Percentiles rank a stretch among this genome's conserved stretches.
Evolutionary conservation across 2,113 vertebrate genomes (phyloP).

Genomic region (Varanus komodoensis): DNA sequence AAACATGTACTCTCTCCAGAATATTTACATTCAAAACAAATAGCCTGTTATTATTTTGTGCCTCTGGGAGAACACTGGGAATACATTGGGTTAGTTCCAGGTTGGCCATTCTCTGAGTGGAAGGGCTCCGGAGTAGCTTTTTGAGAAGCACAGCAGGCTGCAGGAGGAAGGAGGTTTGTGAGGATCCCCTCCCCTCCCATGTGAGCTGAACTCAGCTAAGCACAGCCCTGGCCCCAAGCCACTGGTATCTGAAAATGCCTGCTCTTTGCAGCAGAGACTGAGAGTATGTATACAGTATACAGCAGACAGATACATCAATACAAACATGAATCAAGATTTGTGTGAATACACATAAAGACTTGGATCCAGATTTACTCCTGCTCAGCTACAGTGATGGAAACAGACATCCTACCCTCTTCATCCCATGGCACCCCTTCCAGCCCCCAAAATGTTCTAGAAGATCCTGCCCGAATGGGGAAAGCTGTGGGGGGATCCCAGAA

Average conservation of each 20-base stretch:
- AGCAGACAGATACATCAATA: not conserved
- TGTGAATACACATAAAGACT: too few species aligned
- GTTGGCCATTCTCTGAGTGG: not conserved
- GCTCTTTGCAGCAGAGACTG: not conserved
- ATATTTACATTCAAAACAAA: conserved; percentile 8
- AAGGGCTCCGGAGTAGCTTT: not conserved
- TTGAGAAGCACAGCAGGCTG: not conserved
- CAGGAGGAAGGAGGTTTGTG: not conserved
- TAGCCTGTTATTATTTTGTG: not conserved
- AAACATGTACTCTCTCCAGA: not conserved
- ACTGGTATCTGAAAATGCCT: not conserved
- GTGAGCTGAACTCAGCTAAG: not conserved
- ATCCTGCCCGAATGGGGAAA: too few species aligned
- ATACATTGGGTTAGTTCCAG: not conserved
- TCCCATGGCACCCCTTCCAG: too few species aligned
- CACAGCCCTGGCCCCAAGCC: not conserved
- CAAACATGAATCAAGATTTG: too few species aligned
- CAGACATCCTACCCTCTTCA: too few species aligned
- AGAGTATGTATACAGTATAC: not conserved
- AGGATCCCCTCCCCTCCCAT: not conserved
- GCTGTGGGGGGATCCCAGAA: too few species aligned
- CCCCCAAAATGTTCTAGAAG: too few species aligned
- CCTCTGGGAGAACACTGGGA: not conserved
- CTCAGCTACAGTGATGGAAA: too few species aligned
- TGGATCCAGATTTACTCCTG: too few species aligned